These are phyloP conservation scores for Entelurus aequoreus DNA, from an alignment of 2,113 vertebrate species.

Conservation along the genomic window DNA sequence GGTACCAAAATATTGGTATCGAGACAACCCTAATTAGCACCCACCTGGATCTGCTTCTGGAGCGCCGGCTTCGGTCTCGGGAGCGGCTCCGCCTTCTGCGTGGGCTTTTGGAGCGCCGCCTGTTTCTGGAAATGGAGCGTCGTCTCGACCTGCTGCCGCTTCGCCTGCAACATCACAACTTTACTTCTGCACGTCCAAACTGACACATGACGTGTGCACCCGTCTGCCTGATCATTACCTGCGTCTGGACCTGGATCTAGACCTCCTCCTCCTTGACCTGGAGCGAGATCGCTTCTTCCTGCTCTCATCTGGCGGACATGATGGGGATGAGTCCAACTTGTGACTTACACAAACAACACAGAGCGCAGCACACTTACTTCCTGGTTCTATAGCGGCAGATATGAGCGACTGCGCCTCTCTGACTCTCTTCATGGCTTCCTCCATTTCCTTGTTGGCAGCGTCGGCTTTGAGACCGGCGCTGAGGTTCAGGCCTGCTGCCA, in stretches of 20 bases:
- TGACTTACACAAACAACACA: neutral
- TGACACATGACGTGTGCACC: no score
- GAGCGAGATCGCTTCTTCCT: constrained; percentile 88
- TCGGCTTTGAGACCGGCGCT: constrained; percentile 88
- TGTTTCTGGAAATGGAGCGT: constrained; percentile 84
- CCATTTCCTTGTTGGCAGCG: constrained; percentile 92
- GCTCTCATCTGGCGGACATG: constrained; percentile 78
- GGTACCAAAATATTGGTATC: neutral
- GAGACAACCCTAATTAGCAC: neutral
- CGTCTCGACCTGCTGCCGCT: constrained; percentile 86
- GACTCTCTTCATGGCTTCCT: constrained; percentile 97
- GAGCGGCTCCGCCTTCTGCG: constrained; percentile 80
- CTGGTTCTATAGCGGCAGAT: constrained; percentile 95
- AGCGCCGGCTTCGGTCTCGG: constrained; percentile 80
- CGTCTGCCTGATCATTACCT: constrained; percentile 65
- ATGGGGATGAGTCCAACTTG: neutral
- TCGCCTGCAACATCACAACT: constrained; percentile 64
- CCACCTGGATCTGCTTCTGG: constrained; percentile 84
- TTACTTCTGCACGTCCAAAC: neutral
- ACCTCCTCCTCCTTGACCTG: constrained; percentile 84
- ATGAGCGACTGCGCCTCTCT: constrained; percentile 95
- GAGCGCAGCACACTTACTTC: constrained; percentile 64
- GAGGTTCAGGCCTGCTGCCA: constrained; percentile 84
- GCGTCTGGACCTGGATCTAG: constrained; percentile 88
- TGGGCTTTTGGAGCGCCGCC: constrained; percentile 87